These are phyloP conservation scores for Halocaridina rubra DNA, from an alignment of 2,888 invertebrate species.

Conservation along the genomic window DNA sequence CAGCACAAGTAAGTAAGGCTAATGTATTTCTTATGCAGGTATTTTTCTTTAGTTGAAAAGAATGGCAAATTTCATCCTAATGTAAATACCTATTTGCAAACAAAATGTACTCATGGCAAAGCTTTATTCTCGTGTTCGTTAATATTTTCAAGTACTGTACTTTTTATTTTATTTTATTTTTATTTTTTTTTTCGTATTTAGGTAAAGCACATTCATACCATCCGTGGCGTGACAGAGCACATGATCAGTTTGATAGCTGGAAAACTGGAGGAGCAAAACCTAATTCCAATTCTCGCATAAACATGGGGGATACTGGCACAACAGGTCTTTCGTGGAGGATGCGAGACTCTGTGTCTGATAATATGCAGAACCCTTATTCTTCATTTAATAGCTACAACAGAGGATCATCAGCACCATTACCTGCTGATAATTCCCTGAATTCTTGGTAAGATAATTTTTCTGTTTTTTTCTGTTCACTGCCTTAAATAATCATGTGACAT, in stretches of 20 bases:
- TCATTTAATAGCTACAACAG: constrained; percentile 40
- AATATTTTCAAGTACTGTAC: background rate
- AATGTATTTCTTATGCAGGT: too few relatives aligned
- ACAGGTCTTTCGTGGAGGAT: constrained; percentile 25
- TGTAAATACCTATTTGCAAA: too few relatives aligned
- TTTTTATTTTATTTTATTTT: background rate
- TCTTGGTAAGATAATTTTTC: background rate
- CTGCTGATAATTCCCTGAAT: background rate
- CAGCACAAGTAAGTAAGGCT: background rate
- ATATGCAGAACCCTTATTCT: constrained; percentile 12
- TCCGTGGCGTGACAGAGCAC: background rate
- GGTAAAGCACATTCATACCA: constrained; percentile 5
- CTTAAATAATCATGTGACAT: background rate
- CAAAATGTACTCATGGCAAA: too few relatives aligned
- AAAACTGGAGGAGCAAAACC: background rate
- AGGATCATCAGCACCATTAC: background rate
- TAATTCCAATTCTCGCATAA: background rate
- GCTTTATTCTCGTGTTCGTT: too few relatives aligned
- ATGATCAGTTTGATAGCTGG: background rate
- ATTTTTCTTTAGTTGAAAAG: too few relatives aligned
- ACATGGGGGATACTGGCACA: constrained; percentile 35
- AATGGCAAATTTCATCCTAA: too few relatives aligned
- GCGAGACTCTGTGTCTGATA: constrained; percentile 3
- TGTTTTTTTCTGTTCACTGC: background rate
- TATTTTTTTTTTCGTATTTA: background rate